These are phyloP conservation scores for Laterallus jamaicensis DNA, from an alignment of 2,113 vertebrate genomes.

Conservation along the genomic window DNA sequence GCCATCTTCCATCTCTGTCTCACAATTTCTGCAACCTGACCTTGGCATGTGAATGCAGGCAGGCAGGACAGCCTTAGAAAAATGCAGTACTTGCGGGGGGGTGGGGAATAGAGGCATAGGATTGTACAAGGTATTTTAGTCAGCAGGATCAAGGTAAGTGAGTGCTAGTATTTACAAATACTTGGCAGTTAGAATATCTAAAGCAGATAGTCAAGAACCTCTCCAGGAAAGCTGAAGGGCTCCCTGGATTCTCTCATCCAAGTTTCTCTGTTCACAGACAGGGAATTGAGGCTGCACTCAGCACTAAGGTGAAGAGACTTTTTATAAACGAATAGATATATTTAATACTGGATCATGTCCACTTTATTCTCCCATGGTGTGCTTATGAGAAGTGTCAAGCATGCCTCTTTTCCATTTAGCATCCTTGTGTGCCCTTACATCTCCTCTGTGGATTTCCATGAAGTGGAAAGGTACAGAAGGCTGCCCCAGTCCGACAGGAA, in stretches of 20 bases:
- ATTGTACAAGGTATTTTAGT: neutral
- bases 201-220: neutral
- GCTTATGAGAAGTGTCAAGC: neutral
- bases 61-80: neutral
- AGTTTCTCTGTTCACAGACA: neutral
- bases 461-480: neutral
- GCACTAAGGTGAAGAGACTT: neutral
- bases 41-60: neutral
- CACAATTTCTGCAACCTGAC: neutral
- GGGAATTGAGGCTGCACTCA: neutral
- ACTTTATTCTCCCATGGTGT: neutral
- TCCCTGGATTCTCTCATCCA: neutral
- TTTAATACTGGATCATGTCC: neutral
- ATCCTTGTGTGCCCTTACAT: neutral
- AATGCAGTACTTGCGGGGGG: accelerated
- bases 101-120: neutral
- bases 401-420: neutral
- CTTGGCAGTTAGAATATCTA: neutral
- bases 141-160: neutral
- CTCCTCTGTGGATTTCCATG: neutral
- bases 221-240: neutral
- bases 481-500: neutral
- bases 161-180: neutral
- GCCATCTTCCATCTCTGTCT: neutral
- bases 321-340: neutral